Percentiles rank a stretch among this genome's conserved stretches.
Evolutionary conservation across 2,113 vertebrate species (phyloP).

Genomic region (Ageneiosus marmoratus): DNA sequence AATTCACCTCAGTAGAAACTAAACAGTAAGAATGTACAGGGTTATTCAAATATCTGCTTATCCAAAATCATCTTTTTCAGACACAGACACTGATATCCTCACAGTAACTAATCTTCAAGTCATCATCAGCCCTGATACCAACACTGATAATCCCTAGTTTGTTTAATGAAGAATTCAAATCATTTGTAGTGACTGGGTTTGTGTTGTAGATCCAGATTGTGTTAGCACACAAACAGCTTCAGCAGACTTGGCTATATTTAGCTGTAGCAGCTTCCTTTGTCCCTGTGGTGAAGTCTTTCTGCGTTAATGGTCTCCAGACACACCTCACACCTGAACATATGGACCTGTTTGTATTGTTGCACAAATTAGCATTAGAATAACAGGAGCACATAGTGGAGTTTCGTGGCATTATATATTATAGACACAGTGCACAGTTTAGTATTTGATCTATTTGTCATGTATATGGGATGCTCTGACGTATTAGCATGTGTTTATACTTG

Average conservation of each 20-base stretch:
- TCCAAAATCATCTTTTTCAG: neutral
- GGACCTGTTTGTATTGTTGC: neutral
- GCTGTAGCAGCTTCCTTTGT: neutral
- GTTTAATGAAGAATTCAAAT: neutral
- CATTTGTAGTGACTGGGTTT: neutral
- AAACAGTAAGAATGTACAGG: neutral
- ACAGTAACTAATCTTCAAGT: neutral
- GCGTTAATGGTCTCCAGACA: slow-evolving; percentile 1
- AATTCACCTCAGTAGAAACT: neutral
- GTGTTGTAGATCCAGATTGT: neutral
- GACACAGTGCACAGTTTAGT: neutral
- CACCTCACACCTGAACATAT: neutral
- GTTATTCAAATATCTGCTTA: neutral
- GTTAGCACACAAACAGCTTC: neutral
- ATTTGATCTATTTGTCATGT: neutral
- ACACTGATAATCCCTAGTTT: neutral
- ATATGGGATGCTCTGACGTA: neutral
- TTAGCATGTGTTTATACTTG: no score
- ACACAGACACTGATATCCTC: neutral
- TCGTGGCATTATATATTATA: neutral
- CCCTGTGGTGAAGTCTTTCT: neutral
- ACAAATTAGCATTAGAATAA: neutral
- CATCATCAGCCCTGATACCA: neutral
- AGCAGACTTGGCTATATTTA: neutral
- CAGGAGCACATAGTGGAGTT: neutral